Conservation (phyloP, 2,113 vertebrate species). For the Nycticebus coucang region DNA sequence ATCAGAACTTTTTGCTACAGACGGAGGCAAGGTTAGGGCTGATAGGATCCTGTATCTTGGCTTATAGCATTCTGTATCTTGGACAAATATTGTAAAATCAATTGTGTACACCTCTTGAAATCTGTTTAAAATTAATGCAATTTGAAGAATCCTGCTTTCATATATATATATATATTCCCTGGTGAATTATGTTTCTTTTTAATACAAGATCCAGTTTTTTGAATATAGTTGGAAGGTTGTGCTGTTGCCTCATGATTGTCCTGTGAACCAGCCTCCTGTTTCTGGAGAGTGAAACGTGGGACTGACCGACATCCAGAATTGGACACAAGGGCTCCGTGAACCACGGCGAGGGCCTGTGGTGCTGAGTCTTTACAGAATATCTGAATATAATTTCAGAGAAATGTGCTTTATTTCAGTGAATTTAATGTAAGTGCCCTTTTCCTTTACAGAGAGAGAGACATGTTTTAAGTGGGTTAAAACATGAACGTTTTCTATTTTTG, state of each 20-base stretch:
- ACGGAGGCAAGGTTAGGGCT: neutral
- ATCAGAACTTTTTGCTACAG: constrained; percentile 58
- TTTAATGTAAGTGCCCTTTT: constrained; percentile 53
- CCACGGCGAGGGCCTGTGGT: neutral
- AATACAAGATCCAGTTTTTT: constrained; percentile 48
- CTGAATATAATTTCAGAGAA: constrained; percentile 8
- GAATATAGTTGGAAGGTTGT: neutral
- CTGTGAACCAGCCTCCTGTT: neutral
- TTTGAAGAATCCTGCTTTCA: neutral
- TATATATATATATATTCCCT: neutral
- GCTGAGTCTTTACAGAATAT: neutral
- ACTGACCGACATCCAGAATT: neutral
- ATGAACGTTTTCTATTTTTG: neutral
- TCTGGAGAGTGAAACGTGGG: neutral
- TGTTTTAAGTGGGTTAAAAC: neutral
- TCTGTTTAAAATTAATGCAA: neutral
- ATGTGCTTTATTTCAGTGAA: constrained; percentile 35
- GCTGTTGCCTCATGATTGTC: neutral
- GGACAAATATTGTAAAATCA: neutral
- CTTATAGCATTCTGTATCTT: neutral
- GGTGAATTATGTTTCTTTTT: constrained; percentile 57
- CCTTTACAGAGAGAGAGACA: constrained; percentile 11
- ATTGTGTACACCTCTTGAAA: neutral
- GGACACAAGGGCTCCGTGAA: neutral
- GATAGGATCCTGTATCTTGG: neutral